Evolutionary conservation across 2,797 vertebrate species (phyloP), one percentile per base, ranked within the genome.

Genomic region (Heterohyrax brucei): DNA sequence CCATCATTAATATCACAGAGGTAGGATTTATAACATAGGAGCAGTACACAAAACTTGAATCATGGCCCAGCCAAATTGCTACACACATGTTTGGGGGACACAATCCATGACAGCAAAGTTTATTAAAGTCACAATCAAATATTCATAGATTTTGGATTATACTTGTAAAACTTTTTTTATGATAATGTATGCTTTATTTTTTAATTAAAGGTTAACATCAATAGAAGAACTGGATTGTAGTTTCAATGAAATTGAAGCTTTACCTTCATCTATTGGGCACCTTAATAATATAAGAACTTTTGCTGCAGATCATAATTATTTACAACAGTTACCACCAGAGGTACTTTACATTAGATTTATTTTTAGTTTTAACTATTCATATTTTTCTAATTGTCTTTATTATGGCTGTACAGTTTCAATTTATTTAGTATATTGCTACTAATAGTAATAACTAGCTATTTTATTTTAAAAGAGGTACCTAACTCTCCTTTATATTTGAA

Each of bases 151-250:
- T 92, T 97, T 91, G 39, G 1, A 44, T 93, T 89, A 48, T 80
- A 72, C 76, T 30, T 56, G 89, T 68, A 46, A 83, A 94, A 89
- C 24, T 13, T 78, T 46, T 68, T 91, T 30, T 87, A 39, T 72
- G 44, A 64, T 59, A 85, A 77, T 83, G 21, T 68, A 1, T 24
- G 18, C n/a, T 86, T 89, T 64, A 16, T 91, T 83, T 91, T 93
- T 84, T 91, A 87, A 96, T 96, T 97, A 1, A 76, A 99, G 99
- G 85, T 98, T 99, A 97, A 89, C 98, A 2, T 98, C 98, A 83
- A 96, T 99, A 95, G 99, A 99, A 95, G 99, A 99, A 98, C 98
- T 99, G 97, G 99, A 99, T 97, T 99, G 99, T 98, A 99, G 99
- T 97, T 99, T 99, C 98, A 99, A 99, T 97, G 99, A 99, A 98